phyloP scores from a whole-genome alignment of 2,797 vertebrate species.

The Morus bassanus region DNA sequence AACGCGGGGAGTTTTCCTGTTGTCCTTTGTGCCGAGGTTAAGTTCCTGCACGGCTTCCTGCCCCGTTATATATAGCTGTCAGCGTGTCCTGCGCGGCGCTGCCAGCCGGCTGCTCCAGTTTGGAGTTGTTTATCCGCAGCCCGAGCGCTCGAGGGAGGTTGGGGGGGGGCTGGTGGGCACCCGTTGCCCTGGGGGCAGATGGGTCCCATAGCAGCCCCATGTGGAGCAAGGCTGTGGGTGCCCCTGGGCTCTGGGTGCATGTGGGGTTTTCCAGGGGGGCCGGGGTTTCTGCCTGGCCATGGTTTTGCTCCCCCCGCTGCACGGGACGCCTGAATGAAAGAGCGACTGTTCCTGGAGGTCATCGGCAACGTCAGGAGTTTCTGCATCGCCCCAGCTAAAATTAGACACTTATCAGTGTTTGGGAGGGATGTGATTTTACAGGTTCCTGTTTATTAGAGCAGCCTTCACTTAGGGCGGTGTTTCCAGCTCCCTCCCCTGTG shows the following conservation, averaged over 20 bases:
- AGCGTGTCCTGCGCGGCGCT: not conserved
- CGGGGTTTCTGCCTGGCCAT: not conserved
- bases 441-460: constrained; percentile 38
- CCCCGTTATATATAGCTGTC: constrained; percentile 37
- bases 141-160: not conserved
- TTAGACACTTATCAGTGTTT: constrained; percentile 59
- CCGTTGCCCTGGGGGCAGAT: not conserved
- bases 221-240: not conserved
- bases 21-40: constrained; percentile 49
- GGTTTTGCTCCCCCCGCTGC: not conserved
- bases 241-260: not conserved
- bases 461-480: constrained; percentile 23
- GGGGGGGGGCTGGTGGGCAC: not conserved
- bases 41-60: constrained; percentile 55
- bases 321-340: not conserved
- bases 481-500: constrained; percentile 44
- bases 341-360: constrained; percentile 54
- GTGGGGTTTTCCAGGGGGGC: not conserved
- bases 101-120: not conserved
- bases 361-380: not conserved
- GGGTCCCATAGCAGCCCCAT: accelerated
- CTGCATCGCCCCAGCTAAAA: constrained; percentile 49
- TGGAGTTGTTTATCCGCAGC: not conserved
- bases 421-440: constrained; percentile 66
- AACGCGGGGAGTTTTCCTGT: constrained; percentile 18